A percentile compares a stretch with the other conserved stretches of the same genome.
Evolutionary conservation across 1,140 invertebrate species (phyloP).

Genomic region (Proales similis): DNA sequence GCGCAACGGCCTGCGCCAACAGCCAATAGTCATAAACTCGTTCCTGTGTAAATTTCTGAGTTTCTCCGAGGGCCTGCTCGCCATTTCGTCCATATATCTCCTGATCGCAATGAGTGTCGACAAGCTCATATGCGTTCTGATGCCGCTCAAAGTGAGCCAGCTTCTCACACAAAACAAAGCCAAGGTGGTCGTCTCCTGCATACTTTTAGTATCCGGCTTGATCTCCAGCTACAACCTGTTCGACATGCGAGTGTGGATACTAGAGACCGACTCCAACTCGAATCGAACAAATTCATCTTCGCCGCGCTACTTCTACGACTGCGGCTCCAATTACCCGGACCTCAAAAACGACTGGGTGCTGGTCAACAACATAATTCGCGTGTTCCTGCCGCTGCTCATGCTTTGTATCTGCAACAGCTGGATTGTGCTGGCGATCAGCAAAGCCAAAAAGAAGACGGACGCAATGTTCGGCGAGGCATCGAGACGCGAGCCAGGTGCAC

Average conservation of each 20-base stretch:
- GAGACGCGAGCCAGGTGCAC: background rate
- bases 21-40: background rate
- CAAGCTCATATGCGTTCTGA: constrained; percentile 23
- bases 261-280: background rate
- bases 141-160: constrained; percentile 9
- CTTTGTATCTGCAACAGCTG: constrained; percentile 17
- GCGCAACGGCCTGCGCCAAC: constrained; percentile 3
- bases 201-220: background rate
- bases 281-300: constrained; percentile 5
- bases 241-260: constrained; percentile 2
- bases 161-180: constrained; percentile 29
- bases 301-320: too few species aligned
- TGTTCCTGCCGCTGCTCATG: constrained; percentile 13
- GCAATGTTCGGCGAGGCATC: background rate
- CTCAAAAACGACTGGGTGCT: constrained; percentile 17
- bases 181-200: background rate
- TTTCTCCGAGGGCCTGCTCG: constrained; percentile 11
- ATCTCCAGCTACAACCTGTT: constrained; percentile 33
- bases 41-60: constrained; percentile 34
- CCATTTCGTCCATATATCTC: constrained; percentile 25
- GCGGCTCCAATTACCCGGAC: constrained; percentile 15
- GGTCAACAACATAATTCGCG: constrained; percentile 25
- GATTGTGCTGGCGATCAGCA: constrained; percentile 8
- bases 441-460: constrained; percentile 12
- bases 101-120: constrained; percentile 31